A percentile compares a stretch with the other conserved stretches of the same genome.
Evolutionary conservation across 2,797 vertebrate species (phyloP).

Genomic region (Crypturellus tataupa): DNA sequence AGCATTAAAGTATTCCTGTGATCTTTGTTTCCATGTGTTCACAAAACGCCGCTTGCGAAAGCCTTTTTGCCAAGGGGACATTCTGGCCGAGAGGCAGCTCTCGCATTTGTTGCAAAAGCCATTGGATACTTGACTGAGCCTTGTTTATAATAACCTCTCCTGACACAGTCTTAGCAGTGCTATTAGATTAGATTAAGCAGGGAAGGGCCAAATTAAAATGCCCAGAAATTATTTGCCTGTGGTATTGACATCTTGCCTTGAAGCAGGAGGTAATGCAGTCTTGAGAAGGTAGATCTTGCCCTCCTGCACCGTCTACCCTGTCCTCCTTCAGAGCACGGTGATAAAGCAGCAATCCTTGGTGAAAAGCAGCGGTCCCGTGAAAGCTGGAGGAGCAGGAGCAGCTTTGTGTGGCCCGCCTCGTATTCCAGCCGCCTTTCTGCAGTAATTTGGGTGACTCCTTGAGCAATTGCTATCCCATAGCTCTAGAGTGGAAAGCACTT

Average conservation of each 20-base stretch:
- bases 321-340: not conserved
- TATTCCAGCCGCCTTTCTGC: not conserved
- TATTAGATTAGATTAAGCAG: not conserved
- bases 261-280: not conserved
- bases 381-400: not conserved
- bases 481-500: not conserved
- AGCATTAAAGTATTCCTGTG: constrained; percentile 73
- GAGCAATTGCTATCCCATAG: not conserved
- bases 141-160: not conserved
- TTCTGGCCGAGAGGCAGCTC: constrained; percentile 51
- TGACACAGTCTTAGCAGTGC: not conserved
- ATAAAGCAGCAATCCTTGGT: not conserved
- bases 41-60: constrained; percentile 49
- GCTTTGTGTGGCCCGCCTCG: not conserved
- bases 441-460: not conserved
- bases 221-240: not conserved
- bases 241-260: not conserved
- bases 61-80: constrained; percentile 48
- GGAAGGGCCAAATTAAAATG: not conserved
- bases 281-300: not conserved
- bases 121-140: not conserved
- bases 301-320: not conserved
- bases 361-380: not conserved
- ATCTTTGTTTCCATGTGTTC: constrained; percentile 72
- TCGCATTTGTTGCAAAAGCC: constrained; percentile 27